Percentiles rank a stretch among this genome's conserved stretches.
Conservation (phyloP, 2,888 invertebrate genomes). For the Fissipunctia ypsillon region DNA sequence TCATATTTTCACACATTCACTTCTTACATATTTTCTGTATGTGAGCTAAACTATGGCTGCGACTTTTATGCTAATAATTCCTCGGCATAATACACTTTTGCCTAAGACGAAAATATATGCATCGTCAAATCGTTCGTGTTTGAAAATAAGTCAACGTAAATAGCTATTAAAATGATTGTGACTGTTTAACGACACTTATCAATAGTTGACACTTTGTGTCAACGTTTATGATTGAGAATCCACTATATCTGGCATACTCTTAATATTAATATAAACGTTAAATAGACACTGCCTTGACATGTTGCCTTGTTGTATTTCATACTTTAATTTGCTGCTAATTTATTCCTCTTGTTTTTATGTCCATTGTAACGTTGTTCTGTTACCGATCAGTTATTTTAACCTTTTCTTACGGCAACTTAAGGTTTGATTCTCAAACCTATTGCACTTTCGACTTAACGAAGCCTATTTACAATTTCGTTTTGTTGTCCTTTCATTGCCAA, state of each 20-base stretch:
- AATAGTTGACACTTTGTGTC: slow-evolving; percentile 1
- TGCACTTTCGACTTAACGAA: not conserved
- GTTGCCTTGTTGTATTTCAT: not conserved
- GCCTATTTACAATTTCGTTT: not conserved
- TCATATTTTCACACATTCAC: slow-evolving; percentile 8
- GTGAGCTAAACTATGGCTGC: not conserved
- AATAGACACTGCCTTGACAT: slow-evolving; percentile 10
- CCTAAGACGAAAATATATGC: not conserved
- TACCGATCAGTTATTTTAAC: not conserved
- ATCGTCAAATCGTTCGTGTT: slow-evolving; percentile 26
- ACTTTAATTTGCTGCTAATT: not conserved
- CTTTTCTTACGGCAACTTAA: not conserved
- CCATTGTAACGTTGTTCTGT: not conserved
- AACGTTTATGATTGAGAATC: slow-evolving; percentile 3
- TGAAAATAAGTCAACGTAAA: slow-evolving; percentile 28
- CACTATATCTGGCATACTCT: slow-evolving; percentile 4
- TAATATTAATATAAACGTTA: not conserved
- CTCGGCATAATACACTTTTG: slow-evolving; percentile 3
- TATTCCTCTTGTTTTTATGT: not conserved
- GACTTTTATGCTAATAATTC: slow-evolving; percentile 5
- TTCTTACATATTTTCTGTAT: not conserved
- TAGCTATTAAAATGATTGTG: slow-evolving; percentile 6
- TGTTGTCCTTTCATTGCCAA: not conserved
- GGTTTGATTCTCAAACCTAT: not conserved
- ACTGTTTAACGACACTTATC: slow-evolving; percentile 21